phyloP scores from a whole-genome alignment of 2,113 vertebrate genomes.

The Sisor rabdophorus region DNA sequence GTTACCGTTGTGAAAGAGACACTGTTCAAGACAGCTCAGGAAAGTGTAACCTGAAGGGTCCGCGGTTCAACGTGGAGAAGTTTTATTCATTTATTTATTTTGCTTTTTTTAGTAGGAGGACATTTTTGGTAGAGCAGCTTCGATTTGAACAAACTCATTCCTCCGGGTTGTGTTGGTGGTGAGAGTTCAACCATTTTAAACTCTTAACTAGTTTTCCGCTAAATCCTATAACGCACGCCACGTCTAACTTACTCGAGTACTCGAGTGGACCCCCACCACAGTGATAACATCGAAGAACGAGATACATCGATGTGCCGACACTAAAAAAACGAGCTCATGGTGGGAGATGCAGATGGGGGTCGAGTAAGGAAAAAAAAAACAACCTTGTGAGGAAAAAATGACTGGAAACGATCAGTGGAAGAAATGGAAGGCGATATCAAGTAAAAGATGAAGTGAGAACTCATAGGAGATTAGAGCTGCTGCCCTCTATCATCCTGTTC shows the following conservation, averaged over 20 bases:
- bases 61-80: neutral
- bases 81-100: neutral
- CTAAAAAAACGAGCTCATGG: neutral
- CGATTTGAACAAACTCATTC: no score
- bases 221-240: no score
- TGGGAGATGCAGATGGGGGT: conserved; percentile 11
- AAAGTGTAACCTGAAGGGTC: neutral
- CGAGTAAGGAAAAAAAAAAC: no score
- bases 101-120: no score
- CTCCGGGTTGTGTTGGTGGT: no score
- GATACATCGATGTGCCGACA: neutral
- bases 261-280: neutral
- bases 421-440: neutral
- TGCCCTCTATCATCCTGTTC: conserved; percentile 11
- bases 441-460: neutral
- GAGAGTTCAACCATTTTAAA: no score
- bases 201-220: no score
- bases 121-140: no score
- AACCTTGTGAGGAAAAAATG: neutral
- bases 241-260: no score
- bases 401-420: neutral
- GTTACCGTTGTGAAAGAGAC: neutral
- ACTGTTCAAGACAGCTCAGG: neutral
- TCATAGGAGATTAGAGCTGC: neutral
- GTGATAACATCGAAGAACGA: neutral